These are phyloP conservation scores for Mesorhabditis sp. DNA, from an alignment of 2,888 invertebrate genomes.

Conservation along the genomic window DNA sequence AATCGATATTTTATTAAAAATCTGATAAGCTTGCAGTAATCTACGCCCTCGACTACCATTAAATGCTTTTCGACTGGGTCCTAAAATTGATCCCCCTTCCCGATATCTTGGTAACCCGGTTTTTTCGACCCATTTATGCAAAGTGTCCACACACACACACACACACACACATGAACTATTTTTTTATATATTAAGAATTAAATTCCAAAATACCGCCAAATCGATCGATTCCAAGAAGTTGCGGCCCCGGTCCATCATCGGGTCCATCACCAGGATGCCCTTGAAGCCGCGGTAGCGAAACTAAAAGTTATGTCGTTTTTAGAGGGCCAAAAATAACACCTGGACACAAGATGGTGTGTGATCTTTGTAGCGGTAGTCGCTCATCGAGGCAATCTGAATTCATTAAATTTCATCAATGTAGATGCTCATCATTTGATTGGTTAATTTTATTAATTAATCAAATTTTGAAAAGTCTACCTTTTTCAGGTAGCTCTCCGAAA, in stretches of 20 bases:
- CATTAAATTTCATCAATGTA: background rate
- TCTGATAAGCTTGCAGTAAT: too few relatives aligned
- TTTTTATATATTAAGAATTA: too few relatives aligned
- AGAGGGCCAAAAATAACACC: background rate
- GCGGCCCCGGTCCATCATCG: conserved; percentile 29
- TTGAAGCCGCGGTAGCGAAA: conserved; percentile 55
- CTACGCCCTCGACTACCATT: too few relatives aligned
- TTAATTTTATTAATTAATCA: too few relatives aligned
- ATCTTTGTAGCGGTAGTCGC: background rate
- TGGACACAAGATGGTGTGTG: background rate
- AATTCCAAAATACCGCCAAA: background rate
- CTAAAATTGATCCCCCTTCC: too few relatives aligned
- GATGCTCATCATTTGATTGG: too few relatives aligned
- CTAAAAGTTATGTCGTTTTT: conserved; percentile 20
- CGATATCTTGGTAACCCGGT: too few relatives aligned
- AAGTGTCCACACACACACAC: too few relatives aligned
- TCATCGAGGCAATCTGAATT: background rate
- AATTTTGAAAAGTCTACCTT: background rate
- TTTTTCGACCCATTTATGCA: too few relatives aligned
- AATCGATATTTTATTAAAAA: too few relatives aligned
- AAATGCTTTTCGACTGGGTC: too few relatives aligned
- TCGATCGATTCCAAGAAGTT: background rate
- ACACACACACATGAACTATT: too few relatives aligned
- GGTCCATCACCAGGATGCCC: conserved; percentile 52
- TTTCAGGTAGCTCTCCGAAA: background rate